Evolutionary conservation across 2,797 vertebrate species (phyloP), one percentile per base, ranked within the genome.

Genomic region (Xenops minutus): DNA sequence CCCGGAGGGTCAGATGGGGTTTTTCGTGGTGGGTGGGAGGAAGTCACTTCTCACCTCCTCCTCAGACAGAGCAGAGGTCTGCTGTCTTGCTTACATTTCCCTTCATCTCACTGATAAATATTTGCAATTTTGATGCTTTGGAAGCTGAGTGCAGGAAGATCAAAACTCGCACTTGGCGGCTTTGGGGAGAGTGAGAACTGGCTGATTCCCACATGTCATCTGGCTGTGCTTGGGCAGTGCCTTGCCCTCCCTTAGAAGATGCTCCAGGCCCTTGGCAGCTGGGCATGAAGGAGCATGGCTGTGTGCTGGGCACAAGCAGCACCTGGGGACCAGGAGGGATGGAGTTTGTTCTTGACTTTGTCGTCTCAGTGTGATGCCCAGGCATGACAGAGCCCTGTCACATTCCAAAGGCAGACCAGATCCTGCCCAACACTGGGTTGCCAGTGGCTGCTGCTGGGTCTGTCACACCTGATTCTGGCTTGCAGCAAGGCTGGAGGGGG

Each of bases 91-190:
- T 96, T 82, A 85, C 17, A 20, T 88, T 91, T 89, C 85, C 44
- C 21, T 62, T 80, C 23, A 37, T 84, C 39, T 86, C 14, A 10
- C 51, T 64, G 66, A 76, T 90, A 90, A 96, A 93, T 88, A 79
- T 91, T 96, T 92, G 71, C 74, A 56, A 59, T 94, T 76, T 41
- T 75, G 24, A 44, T 75, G 12, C 80, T 94, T 95, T 77, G 55
- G 36, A 87, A 89, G 77, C 68, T 46, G 66, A 84, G 66, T 51
- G 61, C 36, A 1, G 6, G 66, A 74, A 85, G 88, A 87, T 81
- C 76, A 81, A 90, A 91, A 59, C 37, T 92, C 5, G 10, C 5
- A 29, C 76, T 91, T 86, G 71, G 79, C 44, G 52, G 20, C 52
- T 85, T 83, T 69, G 71, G 41, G 48, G 30, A 58, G 52, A 85